These are phyloP conservation scores for Sthenelais limicola DNA, from an alignment of 2,888 invertebrate species.

Conservation along the genomic window DNA sequence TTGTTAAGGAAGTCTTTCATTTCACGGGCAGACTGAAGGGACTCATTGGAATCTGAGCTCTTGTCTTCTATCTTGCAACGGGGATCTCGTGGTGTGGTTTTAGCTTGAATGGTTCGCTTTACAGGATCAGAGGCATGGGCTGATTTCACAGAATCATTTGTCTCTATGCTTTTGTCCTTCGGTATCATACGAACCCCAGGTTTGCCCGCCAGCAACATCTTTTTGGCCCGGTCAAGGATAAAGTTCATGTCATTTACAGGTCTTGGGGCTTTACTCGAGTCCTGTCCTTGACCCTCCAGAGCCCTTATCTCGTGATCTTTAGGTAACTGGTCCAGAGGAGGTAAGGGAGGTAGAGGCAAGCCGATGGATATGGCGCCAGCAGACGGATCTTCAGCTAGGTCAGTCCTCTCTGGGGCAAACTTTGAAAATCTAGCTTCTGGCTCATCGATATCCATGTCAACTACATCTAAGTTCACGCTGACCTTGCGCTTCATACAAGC, in stretches of 20 bases:
- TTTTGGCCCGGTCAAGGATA: conserved; percentile 18
- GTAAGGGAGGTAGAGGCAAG: conserved; percentile 9
- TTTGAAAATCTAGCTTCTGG: background rate
- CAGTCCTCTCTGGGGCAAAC: background rate
- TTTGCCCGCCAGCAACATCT: background rate
- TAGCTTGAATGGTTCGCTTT: too few species aligned
- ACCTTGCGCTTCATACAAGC: background rate
- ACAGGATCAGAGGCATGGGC: too few species aligned
- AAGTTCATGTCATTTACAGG: conserved; percentile 35
- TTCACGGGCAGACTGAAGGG: background rate
- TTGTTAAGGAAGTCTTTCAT: conserved; percentile 9
- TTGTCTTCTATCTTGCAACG: too few species aligned
- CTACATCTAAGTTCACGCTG: conserved; percentile 34
- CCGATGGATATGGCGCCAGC: conserved; percentile 29
- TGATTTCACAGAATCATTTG: too few species aligned
- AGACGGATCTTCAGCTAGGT: background rate
- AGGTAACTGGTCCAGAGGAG: conserved; percentile 24
- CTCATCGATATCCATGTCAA: conserved; percentile 42
- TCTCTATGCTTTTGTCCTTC: too few species aligned
- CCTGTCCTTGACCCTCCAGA: background rate
- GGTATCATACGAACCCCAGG: too few species aligned
- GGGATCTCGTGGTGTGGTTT: too few species aligned
- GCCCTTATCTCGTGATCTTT: conserved; percentile 9
- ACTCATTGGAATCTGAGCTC: too few species aligned
- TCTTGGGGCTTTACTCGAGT: conserved; percentile 21